These are phyloP conservation scores for Thripadectes ignobilis DNA, from an alignment of 2,797 vertebrate species.

Conservation along the genomic window DNA sequence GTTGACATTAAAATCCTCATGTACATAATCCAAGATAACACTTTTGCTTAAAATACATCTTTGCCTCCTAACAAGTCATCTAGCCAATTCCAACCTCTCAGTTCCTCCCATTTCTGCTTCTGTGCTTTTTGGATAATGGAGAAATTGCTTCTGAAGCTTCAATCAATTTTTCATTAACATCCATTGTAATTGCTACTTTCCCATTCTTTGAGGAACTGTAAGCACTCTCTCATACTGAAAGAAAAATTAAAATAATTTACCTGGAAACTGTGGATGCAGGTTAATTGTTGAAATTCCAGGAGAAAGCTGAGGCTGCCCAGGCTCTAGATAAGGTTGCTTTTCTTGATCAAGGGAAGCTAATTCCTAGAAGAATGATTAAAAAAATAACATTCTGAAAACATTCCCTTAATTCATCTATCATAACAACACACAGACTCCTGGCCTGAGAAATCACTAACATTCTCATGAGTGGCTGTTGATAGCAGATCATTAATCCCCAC, in stretches of 20 bases:
- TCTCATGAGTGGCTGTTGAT: background rate
- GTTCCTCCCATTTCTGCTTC: background rate
- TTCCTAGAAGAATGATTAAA: slow-evolving; percentile 78
- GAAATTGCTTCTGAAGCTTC: background rate
- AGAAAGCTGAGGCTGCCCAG: slow-evolving; percentile 87
- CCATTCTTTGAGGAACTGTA: background rate
- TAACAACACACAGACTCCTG: background rate
- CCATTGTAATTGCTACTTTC: background rate
- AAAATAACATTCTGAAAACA: slow-evolving; percentile 1
- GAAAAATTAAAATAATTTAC: slow-evolving; percentile 71
- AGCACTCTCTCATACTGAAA: background rate
- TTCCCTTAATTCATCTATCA: background rate
- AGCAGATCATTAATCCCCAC: background rate
- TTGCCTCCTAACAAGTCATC: background rate
- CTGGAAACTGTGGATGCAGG: slow-evolving; percentile 84
- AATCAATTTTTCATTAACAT: background rate
- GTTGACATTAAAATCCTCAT: background rate
- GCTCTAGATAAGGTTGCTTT: slow-evolving; percentile 79
- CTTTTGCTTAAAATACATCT: background rate
- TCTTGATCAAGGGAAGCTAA: slow-evolving; percentile 81
- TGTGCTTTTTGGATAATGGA: background rate
- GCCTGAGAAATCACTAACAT: background rate
- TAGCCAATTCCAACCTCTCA: background rate
- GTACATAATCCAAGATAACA: background rate
- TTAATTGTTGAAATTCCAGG: slow-evolving; percentile 88